These are phyloP conservation scores for Dryobota labecula DNA, from an alignment of 2,888 invertebrate genomes.

Conservation along the genomic window DNA sequence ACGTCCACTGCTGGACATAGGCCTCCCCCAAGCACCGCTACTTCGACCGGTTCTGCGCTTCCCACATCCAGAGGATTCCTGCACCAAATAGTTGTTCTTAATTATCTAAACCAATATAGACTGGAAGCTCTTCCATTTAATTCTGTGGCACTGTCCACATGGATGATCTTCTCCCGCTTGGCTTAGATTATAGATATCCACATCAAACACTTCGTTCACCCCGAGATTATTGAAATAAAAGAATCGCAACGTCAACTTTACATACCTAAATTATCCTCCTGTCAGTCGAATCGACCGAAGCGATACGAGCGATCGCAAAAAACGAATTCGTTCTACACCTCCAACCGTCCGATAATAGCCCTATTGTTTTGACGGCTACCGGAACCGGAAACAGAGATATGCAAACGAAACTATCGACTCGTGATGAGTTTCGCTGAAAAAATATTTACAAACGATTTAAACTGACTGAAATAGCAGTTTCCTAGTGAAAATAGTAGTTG, in stretches of 20 bases:
- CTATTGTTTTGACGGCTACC: slow-evolving; percentile 71
- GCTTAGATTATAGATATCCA: background rate
- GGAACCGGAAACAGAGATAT: slow-evolving; percentile 62
- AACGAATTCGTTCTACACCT: slow-evolving; percentile 72
- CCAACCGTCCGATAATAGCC: slow-evolving; percentile 71
- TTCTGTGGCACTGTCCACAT: too few relatives aligned
- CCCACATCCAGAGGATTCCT: too few relatives aligned
- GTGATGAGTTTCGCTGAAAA: slow-evolving; percentile 61
- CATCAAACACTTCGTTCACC: background rate
- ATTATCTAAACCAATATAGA: too few relatives aligned
- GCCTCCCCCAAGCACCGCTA: too few relatives aligned
- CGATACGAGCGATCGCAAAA: slow-evolving; percentile 46
- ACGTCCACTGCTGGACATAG: too few relatives aligned
- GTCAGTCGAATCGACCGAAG: slow-evolving; percentile 5
- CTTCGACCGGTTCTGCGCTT: too few relatives aligned
- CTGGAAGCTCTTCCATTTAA: too few relatives aligned
- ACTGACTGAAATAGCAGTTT: slow-evolving; percentile 57
- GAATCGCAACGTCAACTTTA: slow-evolving; percentile 10
- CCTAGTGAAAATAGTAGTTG: background rate
- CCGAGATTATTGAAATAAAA: background rate
- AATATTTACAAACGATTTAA: slow-evolving; percentile 66
- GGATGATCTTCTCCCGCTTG: too few relatives aligned
- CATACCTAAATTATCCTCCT: slow-evolving; percentile 5
- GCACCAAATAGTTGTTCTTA: too few relatives aligned
- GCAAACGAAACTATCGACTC: slow-evolving; percentile 64